Evolutionary conservation across 2,113 vertebrate genomes (phyloP).

Genomic region (Coreoperca whiteheadi): DNA sequence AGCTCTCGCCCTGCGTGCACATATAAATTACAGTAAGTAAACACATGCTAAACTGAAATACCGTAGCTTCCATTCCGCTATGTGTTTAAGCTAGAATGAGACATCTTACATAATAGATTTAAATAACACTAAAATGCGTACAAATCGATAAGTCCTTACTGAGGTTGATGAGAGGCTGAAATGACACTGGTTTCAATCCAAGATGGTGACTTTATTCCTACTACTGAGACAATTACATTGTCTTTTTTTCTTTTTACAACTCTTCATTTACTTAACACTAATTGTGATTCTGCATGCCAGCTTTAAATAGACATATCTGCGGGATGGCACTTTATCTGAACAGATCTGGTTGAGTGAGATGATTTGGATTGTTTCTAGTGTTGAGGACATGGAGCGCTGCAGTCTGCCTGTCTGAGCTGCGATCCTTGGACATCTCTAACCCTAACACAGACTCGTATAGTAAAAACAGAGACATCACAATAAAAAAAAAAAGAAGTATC

Average conservation of each 20-base stretch:
- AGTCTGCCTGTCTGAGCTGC: not conserved
- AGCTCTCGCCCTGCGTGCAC: slow-evolving; percentile 60
- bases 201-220: not conserved
- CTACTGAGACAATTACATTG: not conserved
- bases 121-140: not conserved
- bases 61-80: not conserved
- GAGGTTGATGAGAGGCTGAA: not conserved
- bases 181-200: not conserved
- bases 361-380: slow-evolving; percentile 9
- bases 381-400: not conserved
- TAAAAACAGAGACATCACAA: not conserved
- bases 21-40: not conserved
- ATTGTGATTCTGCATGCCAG: not conserved
- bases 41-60: not conserved
- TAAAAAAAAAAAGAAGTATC: not conserved
- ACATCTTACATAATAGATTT: not conserved
- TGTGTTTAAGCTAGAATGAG: not conserved
- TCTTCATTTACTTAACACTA: not conserved
- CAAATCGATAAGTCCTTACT: not conserved
- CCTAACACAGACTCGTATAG: no score
- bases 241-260: not conserved
- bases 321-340: not conserved
- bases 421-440: not conserved
- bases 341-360: slow-evolving; percentile 11
- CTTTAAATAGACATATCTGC: not conserved